Base-by-base conservation (phyloP, 2,113 vertebrate species). In the Notothenia coriiceps region DNA sequence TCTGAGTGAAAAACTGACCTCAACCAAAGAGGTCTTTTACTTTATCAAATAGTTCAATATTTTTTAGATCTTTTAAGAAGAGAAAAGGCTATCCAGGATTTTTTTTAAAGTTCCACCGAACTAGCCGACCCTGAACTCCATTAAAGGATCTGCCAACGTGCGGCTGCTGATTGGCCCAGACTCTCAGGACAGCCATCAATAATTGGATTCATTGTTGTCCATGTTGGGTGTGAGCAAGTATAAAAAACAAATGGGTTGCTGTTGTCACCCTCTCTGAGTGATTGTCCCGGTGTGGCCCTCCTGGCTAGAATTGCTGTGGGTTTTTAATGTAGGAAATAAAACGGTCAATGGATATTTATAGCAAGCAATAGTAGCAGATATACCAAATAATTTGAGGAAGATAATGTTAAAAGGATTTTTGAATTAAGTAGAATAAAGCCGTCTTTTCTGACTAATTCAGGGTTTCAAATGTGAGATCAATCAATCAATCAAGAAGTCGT, bases 291-390 rank as follows among this genome's bases (percentile, higher is more conserved):
- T 29, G 71, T 47, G 79, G n/a, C 74, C 50, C 55, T 47, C 29
- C 70, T n/a, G 60, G 25, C 47, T 11, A 46, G 25, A 5, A 9
- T 18, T 49, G 4, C 5, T 66, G 40, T 35, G 0, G 54, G 73
- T 4, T 4, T 66, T 52, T 44, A 0, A 57, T 64, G 33, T 0
- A 56, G 67, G 55, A 51, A 61, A 80, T 88, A 51, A 78, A 72
- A 70, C 13, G 8, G 57, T 82, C 64, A 22, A 52, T 35, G 22
- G 33, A 62, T 75, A 67, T 86, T 88, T 83, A 70, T 52, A 51
- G 78, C 62, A 2, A 49, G 70, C 70, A n/a, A 69, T n/a, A 66
- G 47, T 33, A 52, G 22, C 73, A 25, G 44, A 20, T 8, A 12
- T 40, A 3, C 49, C 49, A 46, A 22, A 60, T 55, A 51, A 68